Evolutionary conservation across 2,113 vertebrate genomes (phyloP).

Genomic region (Oncorhynchus tshawytscha): DNA sequence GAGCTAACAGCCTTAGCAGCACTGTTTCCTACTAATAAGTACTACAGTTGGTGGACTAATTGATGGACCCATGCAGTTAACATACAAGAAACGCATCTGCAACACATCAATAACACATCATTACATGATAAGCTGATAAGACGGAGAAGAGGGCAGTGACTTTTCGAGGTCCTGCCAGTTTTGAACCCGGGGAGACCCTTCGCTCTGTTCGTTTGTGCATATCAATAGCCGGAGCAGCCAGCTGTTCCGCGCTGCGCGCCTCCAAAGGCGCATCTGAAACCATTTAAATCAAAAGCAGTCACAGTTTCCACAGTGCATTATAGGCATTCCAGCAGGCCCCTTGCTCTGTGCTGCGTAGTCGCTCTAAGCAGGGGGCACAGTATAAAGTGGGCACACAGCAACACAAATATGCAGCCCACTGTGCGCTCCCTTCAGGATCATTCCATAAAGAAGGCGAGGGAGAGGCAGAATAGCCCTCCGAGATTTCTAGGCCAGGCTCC

Average conservation of each 20-base stretch:
- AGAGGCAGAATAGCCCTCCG: slow-evolving; percentile 32
- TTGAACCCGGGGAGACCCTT: slow-evolving; percentile 41
- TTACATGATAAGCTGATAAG: neutral
- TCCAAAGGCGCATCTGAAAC: slow-evolving; percentile 75
- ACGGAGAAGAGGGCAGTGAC: neutral
- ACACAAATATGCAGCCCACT: slow-evolving; percentile 63
- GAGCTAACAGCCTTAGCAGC: neutral
- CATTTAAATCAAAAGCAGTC: slow-evolving; percentile 78
- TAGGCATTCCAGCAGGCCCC: slow-evolving; percentile 72
- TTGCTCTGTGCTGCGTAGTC: slow-evolving; percentile 58
- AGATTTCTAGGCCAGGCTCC: slow-evolving; percentile 42
- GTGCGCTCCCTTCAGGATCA: slow-evolving; percentile 48
- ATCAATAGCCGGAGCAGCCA: slow-evolving; percentile 70
- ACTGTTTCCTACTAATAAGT: neutral
- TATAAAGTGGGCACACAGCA: slow-evolving; percentile 68
- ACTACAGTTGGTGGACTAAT: neutral
- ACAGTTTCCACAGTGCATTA: slow-evolving; percentile 76
- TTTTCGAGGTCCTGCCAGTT: slow-evolving; percentile 17
- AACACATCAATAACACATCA: slow-evolving; percentile 1
- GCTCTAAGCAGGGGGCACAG: slow-evolving; percentile 56
- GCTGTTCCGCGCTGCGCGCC: slow-evolving; percentile 67
- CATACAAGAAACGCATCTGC: neutral
- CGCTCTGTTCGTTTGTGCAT: slow-evolving; percentile 47
- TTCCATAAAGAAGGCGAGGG: slow-evolving; percentile 32
- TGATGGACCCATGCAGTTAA: neutral